A percentile compares a stretch with the other conserved stretches of the same genome.
Conservation (phyloP, 92 coral and sea anemone genomes). For the Epizoanthus fatuus region DNA sequence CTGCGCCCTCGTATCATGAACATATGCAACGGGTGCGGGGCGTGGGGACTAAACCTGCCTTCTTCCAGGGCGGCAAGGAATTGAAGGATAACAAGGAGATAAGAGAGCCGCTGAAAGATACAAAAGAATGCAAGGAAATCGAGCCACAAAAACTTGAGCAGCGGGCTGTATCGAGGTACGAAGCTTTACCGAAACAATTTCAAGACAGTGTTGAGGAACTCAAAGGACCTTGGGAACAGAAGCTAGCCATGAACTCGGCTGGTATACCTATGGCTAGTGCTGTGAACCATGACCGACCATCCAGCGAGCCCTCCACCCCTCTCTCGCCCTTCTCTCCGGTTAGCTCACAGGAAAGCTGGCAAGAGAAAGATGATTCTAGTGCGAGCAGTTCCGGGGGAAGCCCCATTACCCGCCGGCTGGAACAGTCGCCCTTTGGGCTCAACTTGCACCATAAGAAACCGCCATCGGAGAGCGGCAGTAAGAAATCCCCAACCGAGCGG, state of each 20-base stretch:
- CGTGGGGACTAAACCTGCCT: constrained; percentile 74
- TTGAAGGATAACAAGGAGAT: constrained; percentile 45
- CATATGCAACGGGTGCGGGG: constrained; percentile 94
- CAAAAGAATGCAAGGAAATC: constrained; percentile 10
- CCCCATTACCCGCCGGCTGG: constrained; percentile 75
- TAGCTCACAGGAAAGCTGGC: constrained; percentile 53
- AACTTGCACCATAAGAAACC: constrained; percentile 82
- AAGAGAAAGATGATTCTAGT: constrained; percentile 78
- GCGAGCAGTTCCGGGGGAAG: constrained; percentile 68
- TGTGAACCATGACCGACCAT: constrained; percentile 67
- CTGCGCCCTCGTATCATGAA: constrained; percentile 98
- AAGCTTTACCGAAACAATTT: constrained; percentile 44
- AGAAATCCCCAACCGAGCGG: constrained; percentile 60
- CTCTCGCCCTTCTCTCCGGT: constrained; percentile 51
- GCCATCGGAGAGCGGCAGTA: constrained; percentile 56
- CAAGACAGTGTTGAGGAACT: constrained; percentile 41
- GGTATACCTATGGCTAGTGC: constrained; percentile 40
- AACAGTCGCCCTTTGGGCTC: constrained; percentile 92
- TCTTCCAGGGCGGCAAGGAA: constrained; percentile 76
- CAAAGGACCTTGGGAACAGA: constrained; percentile 51
- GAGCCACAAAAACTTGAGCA: constrained; percentile 21
- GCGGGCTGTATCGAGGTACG: constrained; percentile 6
- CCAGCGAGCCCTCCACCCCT: constrained; percentile 80
- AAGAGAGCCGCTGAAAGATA: constrained; percentile 21
- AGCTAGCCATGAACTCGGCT: constrained; percentile 32